A percentile compares a stretch with the other conserved stretches of the same genome.
Evolutionary conservation across 2,888 invertebrate species (phyloP).

Genomic region (Rhamphomyia laevipes): DNA sequence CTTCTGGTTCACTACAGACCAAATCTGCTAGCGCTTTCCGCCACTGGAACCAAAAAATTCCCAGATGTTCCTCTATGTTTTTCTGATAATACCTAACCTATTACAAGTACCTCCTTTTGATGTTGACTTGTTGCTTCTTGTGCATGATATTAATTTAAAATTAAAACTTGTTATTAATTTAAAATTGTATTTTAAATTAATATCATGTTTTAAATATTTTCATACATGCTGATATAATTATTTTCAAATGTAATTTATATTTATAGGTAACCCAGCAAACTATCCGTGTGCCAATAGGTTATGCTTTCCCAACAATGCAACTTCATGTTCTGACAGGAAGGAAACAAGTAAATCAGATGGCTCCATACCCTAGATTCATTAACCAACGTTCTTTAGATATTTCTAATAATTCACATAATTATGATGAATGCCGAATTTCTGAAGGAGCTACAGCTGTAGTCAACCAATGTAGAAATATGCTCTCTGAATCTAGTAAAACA

Average conservation of each 20-base stretch:
- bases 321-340: conserved; percentile 23
- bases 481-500: not conserved
- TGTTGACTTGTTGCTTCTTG: too few relatives aligned
- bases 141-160: not conserved
- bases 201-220: conserved; percentile 7
- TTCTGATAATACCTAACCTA: too few relatives aligned
- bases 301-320: conserved; percentile 39
- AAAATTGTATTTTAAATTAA: conserved; percentile 2
- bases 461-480: not conserved
- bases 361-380: not conserved
- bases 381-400: not conserved
- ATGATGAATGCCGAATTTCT: not conserved
- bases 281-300: conserved; percentile 39
- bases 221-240: not conserved
- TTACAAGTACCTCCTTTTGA: too few relatives aligned
- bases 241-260: not conserved
- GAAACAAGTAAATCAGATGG: not conserved
- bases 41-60: too few relatives aligned
- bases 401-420: not conserved
- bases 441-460: not conserved
- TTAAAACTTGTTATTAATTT: not conserved
- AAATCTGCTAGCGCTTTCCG: too few relatives aligned
- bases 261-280: conserved; percentile 39
- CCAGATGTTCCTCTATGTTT: too few relatives aligned
- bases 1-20: too few relatives aligned